A percentile compares a stretch with the other conserved stretches of the same genome.
Evolutionary conservation across 2,797 vertebrate species (phyloP).

Genomic region (Halcyon chelicuti): DNA sequence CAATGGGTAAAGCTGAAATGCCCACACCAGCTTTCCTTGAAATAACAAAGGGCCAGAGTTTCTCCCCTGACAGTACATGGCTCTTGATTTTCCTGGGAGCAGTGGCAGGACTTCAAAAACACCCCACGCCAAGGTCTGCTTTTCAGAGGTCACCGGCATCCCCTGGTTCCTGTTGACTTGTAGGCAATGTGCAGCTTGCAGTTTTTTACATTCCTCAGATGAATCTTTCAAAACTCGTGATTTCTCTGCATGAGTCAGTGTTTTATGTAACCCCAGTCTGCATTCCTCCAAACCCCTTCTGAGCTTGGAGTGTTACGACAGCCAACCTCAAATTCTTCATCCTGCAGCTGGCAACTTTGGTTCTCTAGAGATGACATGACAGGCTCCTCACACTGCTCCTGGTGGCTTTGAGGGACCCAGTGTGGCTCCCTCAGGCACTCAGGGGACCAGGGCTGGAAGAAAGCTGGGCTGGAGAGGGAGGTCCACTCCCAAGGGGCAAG

Average conservation of each 20-base stretch:
- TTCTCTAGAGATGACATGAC: accelerated
- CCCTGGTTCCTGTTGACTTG: not conserved
- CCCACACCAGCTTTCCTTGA: not conserved
- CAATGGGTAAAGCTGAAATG: not conserved
- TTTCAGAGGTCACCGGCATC: not conserved
- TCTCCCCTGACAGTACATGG: not conserved
- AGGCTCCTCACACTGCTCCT: not conserved
- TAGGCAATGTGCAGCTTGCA: not conserved
- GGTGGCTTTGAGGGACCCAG: accelerated
- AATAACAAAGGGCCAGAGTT: not conserved
- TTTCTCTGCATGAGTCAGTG: constrained; percentile 53
- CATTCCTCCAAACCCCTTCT: constrained; percentile 40
- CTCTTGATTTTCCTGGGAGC: not conserved
- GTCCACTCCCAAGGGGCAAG: not conserved
- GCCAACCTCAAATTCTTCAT: constrained; percentile 22
- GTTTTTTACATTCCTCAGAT: not conserved
- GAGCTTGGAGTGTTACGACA: not conserved
- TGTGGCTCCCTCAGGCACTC: not conserved
- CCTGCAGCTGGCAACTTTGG: not conserved
- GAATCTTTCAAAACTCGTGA: constrained; percentile 37
- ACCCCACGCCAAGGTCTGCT: not conserved
- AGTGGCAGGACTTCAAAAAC: not conserved
- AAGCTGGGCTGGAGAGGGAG: not conserved
- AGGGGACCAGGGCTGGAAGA: not conserved
- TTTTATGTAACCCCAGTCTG: constrained; percentile 53